Conservation (phyloP, 1,140 invertebrate species). For the Zaprionus gabonicus region DNA sequence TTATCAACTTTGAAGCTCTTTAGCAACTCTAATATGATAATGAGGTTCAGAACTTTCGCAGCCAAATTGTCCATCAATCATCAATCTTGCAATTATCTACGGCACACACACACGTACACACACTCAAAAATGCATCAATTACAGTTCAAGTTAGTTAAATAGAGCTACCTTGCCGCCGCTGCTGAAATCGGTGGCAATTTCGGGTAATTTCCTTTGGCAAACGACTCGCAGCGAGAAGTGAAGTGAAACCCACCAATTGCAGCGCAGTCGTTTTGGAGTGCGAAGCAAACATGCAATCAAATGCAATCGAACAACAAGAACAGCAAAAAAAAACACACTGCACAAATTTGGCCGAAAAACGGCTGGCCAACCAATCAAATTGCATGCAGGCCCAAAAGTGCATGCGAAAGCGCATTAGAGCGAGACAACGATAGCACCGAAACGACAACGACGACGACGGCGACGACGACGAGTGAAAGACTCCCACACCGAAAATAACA, state of each 20-base stretch:
- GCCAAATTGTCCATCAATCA: neutral
- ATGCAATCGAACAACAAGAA: conserved; percentile 69
- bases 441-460: conserved; percentile 27
- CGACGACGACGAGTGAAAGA: conserved; percentile 22
- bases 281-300: conserved; percentile 77
- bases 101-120: neutral
- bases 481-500: conserved; percentile 71
- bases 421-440: conserved; percentile 77
- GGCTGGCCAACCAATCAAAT: conserved; percentile 71
- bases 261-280: conserved; percentile 43
- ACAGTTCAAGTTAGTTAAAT: conserved; percentile 9
- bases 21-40: no score
- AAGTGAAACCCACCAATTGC: conserved; percentile 61
- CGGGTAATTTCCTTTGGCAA: conserved; percentile 60
- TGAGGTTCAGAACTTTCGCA: neutral
- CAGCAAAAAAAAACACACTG: conserved; percentile 22
- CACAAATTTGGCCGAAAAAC: conserved; percentile 71
- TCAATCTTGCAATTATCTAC: neutral
- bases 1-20: no score
- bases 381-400: conserved; percentile 79
- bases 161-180: conserved; percentile 1
- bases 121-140: neutral
- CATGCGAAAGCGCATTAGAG: conserved; percentile 80
- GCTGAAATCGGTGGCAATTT: conserved; percentile 46
- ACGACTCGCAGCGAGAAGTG: conserved; percentile 19